A percentile compares a stretch with the other conserved stretches of the same genome.
Evolutionary conservation across 1,140 invertebrate species (phyloP).

Genomic region (Cotesia glomerata): DNA sequence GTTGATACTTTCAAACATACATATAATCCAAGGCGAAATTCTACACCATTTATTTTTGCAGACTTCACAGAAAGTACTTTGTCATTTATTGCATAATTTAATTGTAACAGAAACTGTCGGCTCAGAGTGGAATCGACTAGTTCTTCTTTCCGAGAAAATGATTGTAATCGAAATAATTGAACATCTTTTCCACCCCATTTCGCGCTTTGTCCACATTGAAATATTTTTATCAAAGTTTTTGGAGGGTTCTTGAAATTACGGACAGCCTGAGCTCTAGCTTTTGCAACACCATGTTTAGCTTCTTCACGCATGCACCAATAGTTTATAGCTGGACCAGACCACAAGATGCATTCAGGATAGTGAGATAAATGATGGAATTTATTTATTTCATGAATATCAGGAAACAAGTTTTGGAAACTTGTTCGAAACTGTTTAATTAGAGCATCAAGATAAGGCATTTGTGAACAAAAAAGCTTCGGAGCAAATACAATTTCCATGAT

Average conservation of each 20-base stretch:
- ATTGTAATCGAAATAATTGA: background rate
- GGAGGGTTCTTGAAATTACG: background rate
- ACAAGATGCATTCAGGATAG: conserved; percentile 23
- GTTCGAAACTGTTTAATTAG: background rate
- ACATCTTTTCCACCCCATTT: conserved; percentile 2
- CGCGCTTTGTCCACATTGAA: background rate
- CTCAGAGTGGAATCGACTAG: background rate
- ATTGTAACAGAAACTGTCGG: background rate
- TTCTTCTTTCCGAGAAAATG: background rate
- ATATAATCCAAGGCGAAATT: background rate
- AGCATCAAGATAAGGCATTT: conserved; percentile 31
- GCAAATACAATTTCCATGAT: conserved; percentile 43
- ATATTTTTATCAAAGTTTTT: background rate
- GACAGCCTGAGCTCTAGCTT: background rate
- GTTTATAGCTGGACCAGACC: conserved; percentile 25
- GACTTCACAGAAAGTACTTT: background rate
- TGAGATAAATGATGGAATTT: conserved; percentile 33
- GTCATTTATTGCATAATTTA: background rate
- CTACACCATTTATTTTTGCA: background rate
- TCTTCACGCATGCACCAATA: conserved; percentile 32
- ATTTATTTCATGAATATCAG: background rate
- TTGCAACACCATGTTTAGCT: conserved; percentile 32
- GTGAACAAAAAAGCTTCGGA: conserved; percentile 28
- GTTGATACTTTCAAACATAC: background rate
- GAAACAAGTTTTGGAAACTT: background rate